Evolutionary conservation across 2,888 invertebrate genomes (phyloP).

Genomic region (Serrognathus titanus): DNA sequence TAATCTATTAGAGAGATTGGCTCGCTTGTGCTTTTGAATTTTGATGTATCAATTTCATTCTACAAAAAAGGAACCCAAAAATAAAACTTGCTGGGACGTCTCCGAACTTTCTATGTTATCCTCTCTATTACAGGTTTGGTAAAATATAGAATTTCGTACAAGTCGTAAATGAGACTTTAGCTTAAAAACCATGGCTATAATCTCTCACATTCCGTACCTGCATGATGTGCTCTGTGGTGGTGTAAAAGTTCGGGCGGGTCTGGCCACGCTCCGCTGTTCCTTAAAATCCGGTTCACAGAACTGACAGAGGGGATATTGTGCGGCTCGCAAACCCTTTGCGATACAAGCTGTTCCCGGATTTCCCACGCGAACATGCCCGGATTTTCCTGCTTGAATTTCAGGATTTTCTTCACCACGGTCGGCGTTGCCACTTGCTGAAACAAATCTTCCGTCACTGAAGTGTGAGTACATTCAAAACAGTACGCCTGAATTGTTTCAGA

Average conservation of each 20-base stretch:
- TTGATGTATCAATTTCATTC: too few species aligned
- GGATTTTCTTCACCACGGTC: conserved; percentile 90
- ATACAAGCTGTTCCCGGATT: conserved; percentile 84
- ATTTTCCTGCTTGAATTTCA: conserved; percentile 90
- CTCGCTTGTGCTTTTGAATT: too few species aligned
- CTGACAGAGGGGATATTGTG: conserved; percentile 91
- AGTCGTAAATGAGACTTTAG: too few species aligned
- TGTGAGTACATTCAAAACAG: not conserved
- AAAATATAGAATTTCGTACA: too few species aligned
- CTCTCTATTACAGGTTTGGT: too few species aligned
- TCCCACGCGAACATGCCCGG: conserved; percentile 98
- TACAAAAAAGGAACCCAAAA: too few species aligned
- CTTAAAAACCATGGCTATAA: too few species aligned
- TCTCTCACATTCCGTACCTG: conserved; percentile 19
- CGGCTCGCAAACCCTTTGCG: conserved; percentile 87
- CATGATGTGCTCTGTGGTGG: conserved; percentile 37
- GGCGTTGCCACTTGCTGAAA: conserved; percentile 94
- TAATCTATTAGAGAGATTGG: too few species aligned
- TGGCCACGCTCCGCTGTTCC: conserved; percentile 82
- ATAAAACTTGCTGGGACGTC: too few species aligned
- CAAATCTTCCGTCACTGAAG: conserved; percentile 9
- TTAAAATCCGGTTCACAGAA: conserved; percentile 88
- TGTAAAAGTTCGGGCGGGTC: conserved; percentile 52
- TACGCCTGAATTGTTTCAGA: not conserved
- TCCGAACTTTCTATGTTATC: too few species aligned